Percentiles rank a stretch among this genome's conserved stretches.
Evolutionary conservation across 2,888 invertebrate genomes (phyloP).

Genomic region (Cetonia aurata): DNA sequence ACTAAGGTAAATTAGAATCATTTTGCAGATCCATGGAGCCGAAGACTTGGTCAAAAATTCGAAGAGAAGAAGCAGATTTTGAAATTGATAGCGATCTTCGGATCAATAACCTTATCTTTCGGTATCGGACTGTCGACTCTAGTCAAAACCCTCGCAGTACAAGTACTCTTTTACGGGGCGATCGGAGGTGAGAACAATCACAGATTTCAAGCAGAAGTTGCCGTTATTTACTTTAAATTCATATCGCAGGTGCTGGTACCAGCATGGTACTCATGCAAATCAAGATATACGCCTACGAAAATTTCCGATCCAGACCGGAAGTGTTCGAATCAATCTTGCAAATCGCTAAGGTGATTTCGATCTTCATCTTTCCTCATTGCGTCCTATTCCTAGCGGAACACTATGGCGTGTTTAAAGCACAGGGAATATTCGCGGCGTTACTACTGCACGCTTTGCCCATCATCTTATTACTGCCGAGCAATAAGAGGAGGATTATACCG

Average conservation of each 20-base stretch:
- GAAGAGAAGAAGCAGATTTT: conserved; percentile 23
- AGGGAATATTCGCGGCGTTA: conserved; percentile 39
- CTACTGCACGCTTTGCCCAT: conserved; percentile 41
- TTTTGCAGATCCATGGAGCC: conserved; percentile 45
- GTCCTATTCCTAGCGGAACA: conserved; percentile 65
- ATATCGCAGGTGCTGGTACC: conserved; percentile 59
- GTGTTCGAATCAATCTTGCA: conserved; percentile 66
- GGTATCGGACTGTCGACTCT: conserved; percentile 28
- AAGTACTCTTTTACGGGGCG: conserved; percentile 43
- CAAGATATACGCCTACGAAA: conserved; percentile 68
- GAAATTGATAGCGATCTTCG: conserved; percentile 20
- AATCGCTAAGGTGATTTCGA: conserved; percentile 68
- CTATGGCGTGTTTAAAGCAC: conserved; percentile 57
- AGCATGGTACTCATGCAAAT: conserved; percentile 69
- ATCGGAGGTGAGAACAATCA: conserved; percentile 38
- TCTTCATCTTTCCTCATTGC: conserved; percentile 67
- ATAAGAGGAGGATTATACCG: not conserved
- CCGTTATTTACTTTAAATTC: not conserved
- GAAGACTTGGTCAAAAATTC: conserved; percentile 37
- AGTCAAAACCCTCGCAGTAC: conserved; percentile 33
- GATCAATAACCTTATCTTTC: conserved; percentile 11
- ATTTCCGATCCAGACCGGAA: conserved; percentile 66
- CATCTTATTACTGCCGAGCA: conserved; percentile 16
- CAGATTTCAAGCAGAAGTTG: not conserved
- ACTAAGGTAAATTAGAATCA: too few relatives aligned